Conservation (phyloP, 2,113 vertebrate species). For the Epinephelus fuscoguttatus region DNA sequence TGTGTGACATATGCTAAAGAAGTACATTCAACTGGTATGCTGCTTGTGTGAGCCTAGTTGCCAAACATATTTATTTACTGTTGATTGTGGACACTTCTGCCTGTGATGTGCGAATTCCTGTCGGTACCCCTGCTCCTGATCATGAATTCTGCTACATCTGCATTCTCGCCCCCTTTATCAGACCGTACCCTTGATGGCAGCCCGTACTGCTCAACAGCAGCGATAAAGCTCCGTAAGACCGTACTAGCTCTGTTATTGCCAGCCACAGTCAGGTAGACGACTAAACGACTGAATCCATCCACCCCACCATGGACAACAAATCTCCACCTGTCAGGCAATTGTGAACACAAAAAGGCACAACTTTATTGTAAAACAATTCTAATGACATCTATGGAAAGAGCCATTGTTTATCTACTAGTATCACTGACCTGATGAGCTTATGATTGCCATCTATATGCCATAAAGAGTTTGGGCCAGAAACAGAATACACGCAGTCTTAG, state of each 20-base stretch:
- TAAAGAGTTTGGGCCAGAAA: slow-evolving; percentile 36
- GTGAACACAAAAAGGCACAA: slow-evolving; percentile 23
- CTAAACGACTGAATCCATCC: slow-evolving; percentile 36
- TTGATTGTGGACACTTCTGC: slow-evolving; percentile 32
- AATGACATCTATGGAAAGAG: slow-evolving; percentile 3
- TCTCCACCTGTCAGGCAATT: neutral
- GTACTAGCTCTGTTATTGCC: slow-evolving; percentile 30
- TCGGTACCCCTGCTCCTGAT: slow-evolving; percentile 19
- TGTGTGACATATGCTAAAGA: slow-evolving; percentile 14
- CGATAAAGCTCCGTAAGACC: slow-evolving; percentile 19
- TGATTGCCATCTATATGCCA: slow-evolving; percentile 23
- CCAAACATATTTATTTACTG: slow-evolving; percentile 1
- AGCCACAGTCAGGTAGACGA: slow-evolving; percentile 42
- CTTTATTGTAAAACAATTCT: slow-evolving; percentile 5
- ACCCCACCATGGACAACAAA: slow-evolving; percentile 37
- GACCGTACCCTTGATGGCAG: no score
- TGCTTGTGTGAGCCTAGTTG: neutral
- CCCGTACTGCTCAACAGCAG: neutral
- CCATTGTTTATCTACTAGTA: slow-evolving; percentile 14
- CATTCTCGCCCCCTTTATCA: neutral
- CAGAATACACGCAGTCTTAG: slow-evolving; percentile 17
- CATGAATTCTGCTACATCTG: slow-evolving; percentile 36
- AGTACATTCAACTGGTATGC: slow-evolving; percentile 14
- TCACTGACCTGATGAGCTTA: slow-evolving; percentile 31
- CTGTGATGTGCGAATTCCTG: slow-evolving; percentile 44